A percentile compares a stretch with the other conserved stretches of the same genome.
Evolutionary conservation across 2,797 vertebrate species (phyloP).

Genomic region (Otolemur crassicaudatus): DNA sequence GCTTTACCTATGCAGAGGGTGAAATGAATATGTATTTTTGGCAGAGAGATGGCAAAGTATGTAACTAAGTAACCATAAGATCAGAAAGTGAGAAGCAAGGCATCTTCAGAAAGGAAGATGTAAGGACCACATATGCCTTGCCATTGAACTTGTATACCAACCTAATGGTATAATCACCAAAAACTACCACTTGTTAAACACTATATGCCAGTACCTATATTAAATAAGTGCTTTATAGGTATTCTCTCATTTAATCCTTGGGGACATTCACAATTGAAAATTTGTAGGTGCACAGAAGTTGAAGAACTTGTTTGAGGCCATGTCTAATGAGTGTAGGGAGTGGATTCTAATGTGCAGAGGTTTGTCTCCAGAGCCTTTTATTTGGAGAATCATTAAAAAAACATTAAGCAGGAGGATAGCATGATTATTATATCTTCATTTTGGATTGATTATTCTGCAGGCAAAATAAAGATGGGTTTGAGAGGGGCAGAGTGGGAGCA

Average conservation of each 20-base stretch:
- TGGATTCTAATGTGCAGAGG: background rate
- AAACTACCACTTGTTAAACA: background rate
- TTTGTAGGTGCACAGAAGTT: background rate
- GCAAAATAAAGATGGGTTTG: background rate
- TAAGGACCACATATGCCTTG: background rate
- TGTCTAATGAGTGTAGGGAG: background rate
- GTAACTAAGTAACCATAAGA: background rate
- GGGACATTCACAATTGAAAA: background rate
- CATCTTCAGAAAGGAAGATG: background rate
- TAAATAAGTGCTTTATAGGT: background rate
- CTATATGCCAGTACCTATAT: background rate
- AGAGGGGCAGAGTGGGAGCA: background rate
- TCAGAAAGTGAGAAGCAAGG: background rate
- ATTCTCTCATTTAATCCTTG: background rate
- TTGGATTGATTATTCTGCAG: constrained; percentile 19
- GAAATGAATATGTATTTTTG: background rate
- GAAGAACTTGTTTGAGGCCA: background rate
- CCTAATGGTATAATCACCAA: background rate
- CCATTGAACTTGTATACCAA: background rate
- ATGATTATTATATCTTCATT: background rate
- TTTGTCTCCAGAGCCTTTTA: constrained; percentile 6
- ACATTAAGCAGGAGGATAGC: background rate
- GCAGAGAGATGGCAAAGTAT: background rate
- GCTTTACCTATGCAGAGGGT: background rate
- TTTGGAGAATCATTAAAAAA: constrained; percentile 16